Conservation (phyloP, 2,113 vertebrate genomes). For the Paracanthobrama guichenoti region DNA sequence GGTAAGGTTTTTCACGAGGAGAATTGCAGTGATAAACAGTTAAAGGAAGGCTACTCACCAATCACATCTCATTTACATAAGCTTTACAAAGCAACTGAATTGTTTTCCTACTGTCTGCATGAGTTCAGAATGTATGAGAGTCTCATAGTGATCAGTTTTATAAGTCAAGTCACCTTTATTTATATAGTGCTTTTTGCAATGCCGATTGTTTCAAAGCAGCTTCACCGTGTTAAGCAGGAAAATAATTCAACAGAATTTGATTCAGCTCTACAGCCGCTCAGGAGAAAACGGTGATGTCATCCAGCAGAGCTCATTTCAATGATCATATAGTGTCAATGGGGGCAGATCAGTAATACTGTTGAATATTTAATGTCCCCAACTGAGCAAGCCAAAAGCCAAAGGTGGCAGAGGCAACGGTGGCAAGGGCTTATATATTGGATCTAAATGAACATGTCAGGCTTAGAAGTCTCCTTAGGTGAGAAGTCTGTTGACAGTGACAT, state of each 20-base stretch:
- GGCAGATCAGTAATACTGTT: no score
- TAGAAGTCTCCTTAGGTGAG: not conserved
- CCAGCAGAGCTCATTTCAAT: no score
- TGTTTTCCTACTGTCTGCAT: not conserved
- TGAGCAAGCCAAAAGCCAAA: no score
- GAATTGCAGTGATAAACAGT: not conserved
- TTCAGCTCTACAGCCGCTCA: no score
- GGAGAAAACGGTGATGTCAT: no score
- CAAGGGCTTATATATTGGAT: not conserved
- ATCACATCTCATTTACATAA: not conserved
- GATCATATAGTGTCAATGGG: no score
- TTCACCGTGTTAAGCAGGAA: no score
- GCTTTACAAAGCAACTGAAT: not conserved
- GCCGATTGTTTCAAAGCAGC: no score
- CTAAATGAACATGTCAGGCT: not conserved
- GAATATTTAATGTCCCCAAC: no score
- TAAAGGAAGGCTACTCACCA: not conserved
- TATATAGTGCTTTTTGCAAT: no score
- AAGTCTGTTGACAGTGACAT: not conserved
- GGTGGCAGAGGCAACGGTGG: no score
- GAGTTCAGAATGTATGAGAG: not conserved
- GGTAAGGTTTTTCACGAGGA: not conserved
- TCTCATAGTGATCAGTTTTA: not conserved
- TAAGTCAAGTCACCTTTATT: not conserved
- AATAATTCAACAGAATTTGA: no score